Evolutionary conservation across 2,888 invertebrate species (phyloP), one percentile per base, ranked within the genome.

Genomic region (Stenodema calcarata): DNA sequence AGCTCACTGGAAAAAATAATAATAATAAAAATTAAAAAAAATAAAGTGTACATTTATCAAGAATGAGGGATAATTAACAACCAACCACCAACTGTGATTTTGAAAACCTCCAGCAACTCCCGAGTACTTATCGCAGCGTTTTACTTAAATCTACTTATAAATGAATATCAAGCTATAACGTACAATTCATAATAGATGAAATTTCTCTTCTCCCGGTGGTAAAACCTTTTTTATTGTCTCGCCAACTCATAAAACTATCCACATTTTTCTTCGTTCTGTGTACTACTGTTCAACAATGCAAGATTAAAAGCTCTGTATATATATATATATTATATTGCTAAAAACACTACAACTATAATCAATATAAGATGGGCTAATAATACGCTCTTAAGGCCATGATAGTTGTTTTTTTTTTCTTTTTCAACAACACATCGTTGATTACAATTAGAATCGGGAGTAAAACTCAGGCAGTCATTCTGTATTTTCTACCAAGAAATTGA

Each of bases 341-440:
- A 62, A 82, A 82, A 47, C 54, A 30, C 82, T 62, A 69, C 80
- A 42, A 18, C 47, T 69, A 62, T 82, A 54, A 50, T 44, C 18
- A 41, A 75, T 75, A 75, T 75, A 35, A 44, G n/a, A 50, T 47
- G 80, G 80, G 80, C 50, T 47, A 80, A 35, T 42, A 78, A 78
- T 50, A 30, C 30, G 80, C 80, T 50, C 78, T 80, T 82, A 82
- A 82, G 82, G 82, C 82, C 82, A 69, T 82, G 82, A 82, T 69
- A 62, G 54, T 62, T n/a, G n/a, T n/a, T 80, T 50, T 50, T 69
- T 69, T 82, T 18, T 27, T 78, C 47, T 23, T n/a, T 75, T 14
- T 75, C 41, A 41, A 41, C 35, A n/a, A 41, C 12, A 73, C 73
- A 75, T 30, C 73, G 30, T 30, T 50, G 27, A 62, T 41, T 41